Conservation (phyloP, 2,797 vertebrate species). For the Chrosomus eos region DNA sequence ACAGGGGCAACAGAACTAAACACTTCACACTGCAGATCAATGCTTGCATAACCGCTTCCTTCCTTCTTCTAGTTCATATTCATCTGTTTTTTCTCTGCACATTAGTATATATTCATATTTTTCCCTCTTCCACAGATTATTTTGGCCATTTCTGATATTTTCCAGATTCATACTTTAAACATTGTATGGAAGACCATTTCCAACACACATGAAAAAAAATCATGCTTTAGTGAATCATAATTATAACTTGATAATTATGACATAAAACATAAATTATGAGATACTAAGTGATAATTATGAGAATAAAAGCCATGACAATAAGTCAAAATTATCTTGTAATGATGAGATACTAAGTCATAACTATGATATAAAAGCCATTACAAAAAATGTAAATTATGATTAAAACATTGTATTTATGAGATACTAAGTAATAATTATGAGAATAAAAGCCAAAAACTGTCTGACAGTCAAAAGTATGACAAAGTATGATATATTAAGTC, state of each 20-base stretch:
- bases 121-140: background rate
- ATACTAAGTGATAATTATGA: background rate
- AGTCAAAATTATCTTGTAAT: background rate
- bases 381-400: background rate
- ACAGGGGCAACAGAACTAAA: constrained; percentile 58
- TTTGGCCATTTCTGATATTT: background rate
- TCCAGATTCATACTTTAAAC: background rate
- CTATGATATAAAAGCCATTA: background rate
- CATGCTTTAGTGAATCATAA: background rate
- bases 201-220: background rate
- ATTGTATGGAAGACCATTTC: background rate
- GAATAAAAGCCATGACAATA: background rate
- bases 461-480: background rate
- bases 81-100: background rate
- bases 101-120: background rate
- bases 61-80: background rate
- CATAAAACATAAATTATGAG: background rate
- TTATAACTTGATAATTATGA: background rate
- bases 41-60: no score
- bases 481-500: no score
- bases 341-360: background rate
- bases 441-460: background rate
- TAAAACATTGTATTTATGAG: background rate
- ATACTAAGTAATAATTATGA: background rate
- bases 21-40: background rate